Percentiles rank a stretch among this genome's conserved stretches.
Conservation (phyloP, 1,140 invertebrate species). For the Bombus sylvicola region DNA sequence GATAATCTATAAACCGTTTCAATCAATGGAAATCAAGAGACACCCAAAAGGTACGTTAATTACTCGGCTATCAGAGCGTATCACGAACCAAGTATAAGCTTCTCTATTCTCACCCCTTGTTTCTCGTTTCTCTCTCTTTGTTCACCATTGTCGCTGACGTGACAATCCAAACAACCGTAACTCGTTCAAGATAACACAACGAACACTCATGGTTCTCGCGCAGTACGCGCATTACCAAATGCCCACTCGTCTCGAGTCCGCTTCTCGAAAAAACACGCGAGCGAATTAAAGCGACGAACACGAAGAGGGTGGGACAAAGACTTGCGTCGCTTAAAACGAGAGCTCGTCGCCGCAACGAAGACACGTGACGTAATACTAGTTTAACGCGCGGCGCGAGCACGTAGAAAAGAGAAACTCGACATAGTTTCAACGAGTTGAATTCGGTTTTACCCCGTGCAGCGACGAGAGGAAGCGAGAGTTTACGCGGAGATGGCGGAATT, state of each 20-base stretch:
- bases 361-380: conserved; percentile 11
- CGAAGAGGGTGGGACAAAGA: not conserved
- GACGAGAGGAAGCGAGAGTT: conserved; percentile 9
- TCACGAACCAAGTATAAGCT: too few relatives aligned
- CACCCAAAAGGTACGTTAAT: too few relatives aligned
- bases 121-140: not conserved
- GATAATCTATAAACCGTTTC: too few relatives aligned
- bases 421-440: conserved; percentile 51
- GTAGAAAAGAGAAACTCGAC: conserved; percentile 9
- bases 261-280: not conserved
- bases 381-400: not conserved
- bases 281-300: not conserved
- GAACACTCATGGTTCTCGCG: not conserved
- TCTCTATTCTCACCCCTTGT: too few relatives aligned
- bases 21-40: too few relatives aligned
- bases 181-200: not conserved
- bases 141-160: not conserved
- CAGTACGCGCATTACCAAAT: not conserved
- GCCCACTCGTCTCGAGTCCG: not conserved
- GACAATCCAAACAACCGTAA: not conserved
- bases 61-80: too few relatives aligned
- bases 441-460: not conserved
- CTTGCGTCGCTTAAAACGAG: not conserved
- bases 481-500: conserved; percentile 38
- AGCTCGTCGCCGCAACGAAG: not conserved